Evolutionary conservation across 1,140 invertebrate genomes (phyloP).

Genomic region (Onthophagus taurus): DNA sequence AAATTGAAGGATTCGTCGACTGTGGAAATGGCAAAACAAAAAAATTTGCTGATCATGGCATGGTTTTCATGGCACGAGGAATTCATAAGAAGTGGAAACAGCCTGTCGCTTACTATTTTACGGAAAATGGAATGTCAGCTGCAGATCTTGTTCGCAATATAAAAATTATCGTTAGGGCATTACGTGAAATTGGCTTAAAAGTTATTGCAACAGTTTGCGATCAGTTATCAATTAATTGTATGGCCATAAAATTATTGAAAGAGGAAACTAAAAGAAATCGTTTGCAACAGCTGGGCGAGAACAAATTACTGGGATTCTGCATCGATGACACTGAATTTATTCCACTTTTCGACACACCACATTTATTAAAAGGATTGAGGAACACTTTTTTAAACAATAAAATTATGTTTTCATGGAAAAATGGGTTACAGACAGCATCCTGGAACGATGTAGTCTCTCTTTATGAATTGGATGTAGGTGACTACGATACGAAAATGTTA

Average conservation of each 20-base stretch:
- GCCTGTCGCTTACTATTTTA: conserved; percentile 19
- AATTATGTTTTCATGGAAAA: neutral
- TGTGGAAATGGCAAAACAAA: no score
- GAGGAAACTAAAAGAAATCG: no score
- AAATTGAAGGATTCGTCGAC: no score
- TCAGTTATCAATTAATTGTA: conserved; percentile 15
- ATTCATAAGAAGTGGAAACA: conserved; percentile 19
- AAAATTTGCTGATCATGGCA: conserved; percentile 22
- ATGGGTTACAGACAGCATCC: conserved; percentile 4
- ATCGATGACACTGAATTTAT: conserved; percentile 10
- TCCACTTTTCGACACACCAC: conserved; percentile 10
- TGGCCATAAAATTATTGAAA: no score
- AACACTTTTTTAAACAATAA: conserved; percentile 8
- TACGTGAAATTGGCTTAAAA: conserved; percentile 15
- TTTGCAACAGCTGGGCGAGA: no score
- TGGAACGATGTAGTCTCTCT: conserved; percentile 8
- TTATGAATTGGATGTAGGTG: conserved; percentile 10
- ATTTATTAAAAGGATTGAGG: conserved; percentile 11
- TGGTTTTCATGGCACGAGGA: conserved; percentile 24
- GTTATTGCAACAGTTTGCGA: conserved; percentile 20
- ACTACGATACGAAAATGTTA: conserved; percentile 12
- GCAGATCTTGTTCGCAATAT: conserved; percentile 1
- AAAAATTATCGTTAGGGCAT: conserved; percentile 4
- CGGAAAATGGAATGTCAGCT: neutral
- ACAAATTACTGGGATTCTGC: conserved; percentile 6